A percentile compares a stretch with the other conserved stretches of the same genome.
Evolutionary conservation across 2,797 vertebrate species (phyloP).

Genomic region (Gobionotothen gibberifrons): DNA sequence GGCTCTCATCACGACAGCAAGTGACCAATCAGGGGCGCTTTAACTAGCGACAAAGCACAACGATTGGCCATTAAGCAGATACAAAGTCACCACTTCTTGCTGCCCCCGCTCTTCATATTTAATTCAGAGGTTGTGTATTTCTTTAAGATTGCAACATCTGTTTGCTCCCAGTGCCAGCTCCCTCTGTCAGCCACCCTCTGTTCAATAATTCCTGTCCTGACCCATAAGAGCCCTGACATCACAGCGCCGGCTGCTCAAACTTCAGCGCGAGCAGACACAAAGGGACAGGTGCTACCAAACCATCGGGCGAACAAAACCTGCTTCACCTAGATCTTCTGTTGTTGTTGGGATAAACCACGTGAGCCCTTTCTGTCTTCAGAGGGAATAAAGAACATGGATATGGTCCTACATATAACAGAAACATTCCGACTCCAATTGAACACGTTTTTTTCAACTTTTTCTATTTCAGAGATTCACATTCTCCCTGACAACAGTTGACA

Average conservation of each 20-base stretch:
- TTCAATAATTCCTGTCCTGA: conserved; percentile 85
- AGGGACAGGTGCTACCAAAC: conserved; percentile 66
- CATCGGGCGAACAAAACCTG: conserved; percentile 41
- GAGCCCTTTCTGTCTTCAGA: conserved; percentile 3
- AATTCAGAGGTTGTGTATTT: conserved; percentile 84
- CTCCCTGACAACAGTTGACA: background rate
- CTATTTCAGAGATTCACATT: background rate
- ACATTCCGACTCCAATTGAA: background rate
- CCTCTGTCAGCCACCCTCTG: conserved; percentile 82
- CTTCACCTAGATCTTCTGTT: conserved; percentile 21
- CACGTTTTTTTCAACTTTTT: background rate
- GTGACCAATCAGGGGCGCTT: conserved; percentile 36
- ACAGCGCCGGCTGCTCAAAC: conserved; percentile 75
- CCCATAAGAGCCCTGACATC: conserved; percentile 79
- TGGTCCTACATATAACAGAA: background rate
- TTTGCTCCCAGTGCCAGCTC: conserved; percentile 82
- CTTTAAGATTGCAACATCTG: conserved; percentile 88
- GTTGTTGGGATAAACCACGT: background rate
- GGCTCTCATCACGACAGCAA: conserved; percentile 34
- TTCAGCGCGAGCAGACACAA: conserved; percentile 75
- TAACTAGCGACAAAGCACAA: background rate
- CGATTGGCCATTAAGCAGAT: conserved; percentile 42
- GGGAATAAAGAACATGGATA: background rate
- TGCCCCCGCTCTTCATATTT: conserved; percentile 81
- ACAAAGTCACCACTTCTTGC: conserved; percentile 51